Percentiles rank a stretch among this genome's conserved stretches.
These are phyloP conservation scores for Hippocampus barbouri DNA, from an alignment of 2,113 vertebrate species.

Conservation along the genomic window DNA sequence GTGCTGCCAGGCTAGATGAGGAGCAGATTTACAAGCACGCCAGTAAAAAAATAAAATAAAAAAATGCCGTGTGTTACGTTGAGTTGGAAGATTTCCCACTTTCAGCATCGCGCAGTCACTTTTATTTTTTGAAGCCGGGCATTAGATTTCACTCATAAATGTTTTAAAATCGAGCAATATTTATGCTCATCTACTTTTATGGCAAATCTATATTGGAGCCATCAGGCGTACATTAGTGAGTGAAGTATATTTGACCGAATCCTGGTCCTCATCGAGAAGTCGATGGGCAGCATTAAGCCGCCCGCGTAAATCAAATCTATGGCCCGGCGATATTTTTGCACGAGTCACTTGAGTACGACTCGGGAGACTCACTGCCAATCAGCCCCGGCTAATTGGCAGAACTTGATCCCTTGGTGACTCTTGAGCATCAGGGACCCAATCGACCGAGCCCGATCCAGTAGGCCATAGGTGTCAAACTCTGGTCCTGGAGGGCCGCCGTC, in stretches of 20 bases:
- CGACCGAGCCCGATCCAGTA: no score
- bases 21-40: conserved; percentile 17
- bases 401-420: conserved; percentile 60
- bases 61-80: conserved; percentile 25
- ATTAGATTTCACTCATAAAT: conserved; percentile 70
- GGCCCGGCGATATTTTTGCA: conserved; percentile 41
- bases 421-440: conserved; percentile 50
- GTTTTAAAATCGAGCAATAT: conserved; percentile 66
- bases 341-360: conserved; percentile 60
- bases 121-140: conserved; percentile 37
- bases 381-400: conserved; percentile 61
- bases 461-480: no score
- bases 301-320: conserved; percentile 60
- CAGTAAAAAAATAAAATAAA: conserved; percentile 28
- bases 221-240: conserved; percentile 71
- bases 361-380: conserved; percentile 39
- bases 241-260: conserved; percentile 66
- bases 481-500: no score
- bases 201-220: conserved; percentile 66
- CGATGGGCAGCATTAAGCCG: conserved; percentile 66
- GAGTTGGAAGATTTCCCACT: conserved; percentile 42
- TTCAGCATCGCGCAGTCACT: conserved; percentile 32
- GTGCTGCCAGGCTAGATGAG: conserved; percentile 23
- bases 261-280: conserved; percentile 60
- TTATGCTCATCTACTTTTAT: conserved; percentile 66